These are phyloP conservation scores for Uria aalge DNA, from an alignment of 2,113 vertebrate species.

Conservation along the genomic window DNA sequence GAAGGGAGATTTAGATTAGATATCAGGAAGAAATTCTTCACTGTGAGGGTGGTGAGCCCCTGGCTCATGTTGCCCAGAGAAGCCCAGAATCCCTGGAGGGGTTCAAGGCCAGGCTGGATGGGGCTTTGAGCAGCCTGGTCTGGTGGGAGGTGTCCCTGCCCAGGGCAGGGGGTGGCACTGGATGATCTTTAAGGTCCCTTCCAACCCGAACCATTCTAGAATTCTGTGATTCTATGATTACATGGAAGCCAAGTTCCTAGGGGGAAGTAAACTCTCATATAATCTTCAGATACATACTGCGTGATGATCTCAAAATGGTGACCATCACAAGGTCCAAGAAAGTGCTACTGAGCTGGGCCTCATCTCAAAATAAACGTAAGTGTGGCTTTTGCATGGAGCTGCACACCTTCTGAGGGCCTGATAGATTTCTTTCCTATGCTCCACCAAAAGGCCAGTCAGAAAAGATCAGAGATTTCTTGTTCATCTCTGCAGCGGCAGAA, in stretches of 20 bases:
- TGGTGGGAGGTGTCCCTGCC: too few species aligned
- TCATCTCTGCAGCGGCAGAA: not conserved
- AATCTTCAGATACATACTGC: not conserved
- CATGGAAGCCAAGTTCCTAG: accelerated
- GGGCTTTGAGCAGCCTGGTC: too few species aligned
- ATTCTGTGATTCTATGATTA: too few species aligned
- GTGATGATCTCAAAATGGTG: not conserved
- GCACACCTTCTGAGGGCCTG: not conserved
- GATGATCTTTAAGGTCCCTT: too few species aligned
- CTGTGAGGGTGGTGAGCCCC: too few species aligned
- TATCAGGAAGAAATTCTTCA: too few species aligned
- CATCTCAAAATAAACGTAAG: not conserved
- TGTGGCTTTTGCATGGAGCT: not conserved
- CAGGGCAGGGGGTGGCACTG: too few species aligned
- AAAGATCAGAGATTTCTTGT: not conserved
- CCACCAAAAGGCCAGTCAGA: not conserved
- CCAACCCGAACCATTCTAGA: too few species aligned
- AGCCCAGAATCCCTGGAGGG: too few species aligned
- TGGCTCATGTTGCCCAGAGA: too few species aligned
- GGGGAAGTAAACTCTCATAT: accelerated
- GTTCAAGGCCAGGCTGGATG: too few species aligned
- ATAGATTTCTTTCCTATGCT: not conserved
- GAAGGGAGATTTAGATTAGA: too few species aligned
- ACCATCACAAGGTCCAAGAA: not conserved
- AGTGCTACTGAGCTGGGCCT: not conserved